These are phyloP conservation scores for Micoletzkya japonica DNA, from an alignment of 2,888 invertebrate species.

Conservation along the genomic window DNA sequence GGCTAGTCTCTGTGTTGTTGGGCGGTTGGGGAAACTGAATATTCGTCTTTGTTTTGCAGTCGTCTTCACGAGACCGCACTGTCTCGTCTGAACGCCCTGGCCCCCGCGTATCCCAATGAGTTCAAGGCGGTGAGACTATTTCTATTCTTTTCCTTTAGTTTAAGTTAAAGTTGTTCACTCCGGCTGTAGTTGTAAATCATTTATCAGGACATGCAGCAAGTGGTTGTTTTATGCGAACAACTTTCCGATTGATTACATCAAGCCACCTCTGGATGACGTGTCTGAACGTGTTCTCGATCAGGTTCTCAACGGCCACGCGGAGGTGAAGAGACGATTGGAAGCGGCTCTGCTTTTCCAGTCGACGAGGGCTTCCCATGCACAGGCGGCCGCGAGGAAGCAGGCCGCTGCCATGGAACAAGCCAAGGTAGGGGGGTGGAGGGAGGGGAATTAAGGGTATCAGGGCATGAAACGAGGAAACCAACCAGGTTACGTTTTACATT, in stretches of 20 bases:
- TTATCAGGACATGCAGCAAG: too few species aligned
- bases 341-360: constrained; percentile 72
- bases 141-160: too few species aligned
- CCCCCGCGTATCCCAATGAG: constrained; percentile 65
- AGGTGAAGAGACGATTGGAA: constrained; percentile 81
- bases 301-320: constrained; percentile 81
- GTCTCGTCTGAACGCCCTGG: constrained; percentile 85
- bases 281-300: constrained; percentile 12
- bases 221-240: too few species aligned
- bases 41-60: constrained; percentile 20
- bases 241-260: too few species aligned
- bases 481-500: neutral
- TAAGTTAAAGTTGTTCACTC: neutral
- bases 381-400: constrained; percentile 13
- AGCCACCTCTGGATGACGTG: too few species aligned
- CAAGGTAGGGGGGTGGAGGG: neutral
- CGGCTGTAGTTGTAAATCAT: neutral
- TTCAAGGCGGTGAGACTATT: constrained; percentile 49
- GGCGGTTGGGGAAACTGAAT: too few species aligned
- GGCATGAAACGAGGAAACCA: too few species aligned
- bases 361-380: constrained; percentile 29
- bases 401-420: constrained; percentile 25
- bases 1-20: too few species aligned
- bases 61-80: constrained; percentile 81
- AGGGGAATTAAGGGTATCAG: too few species aligned